These are phyloP conservation scores for Drosophila asahinai DNA, from an alignment of 1,140 invertebrate genomes.

Conservation along the genomic window DNA sequence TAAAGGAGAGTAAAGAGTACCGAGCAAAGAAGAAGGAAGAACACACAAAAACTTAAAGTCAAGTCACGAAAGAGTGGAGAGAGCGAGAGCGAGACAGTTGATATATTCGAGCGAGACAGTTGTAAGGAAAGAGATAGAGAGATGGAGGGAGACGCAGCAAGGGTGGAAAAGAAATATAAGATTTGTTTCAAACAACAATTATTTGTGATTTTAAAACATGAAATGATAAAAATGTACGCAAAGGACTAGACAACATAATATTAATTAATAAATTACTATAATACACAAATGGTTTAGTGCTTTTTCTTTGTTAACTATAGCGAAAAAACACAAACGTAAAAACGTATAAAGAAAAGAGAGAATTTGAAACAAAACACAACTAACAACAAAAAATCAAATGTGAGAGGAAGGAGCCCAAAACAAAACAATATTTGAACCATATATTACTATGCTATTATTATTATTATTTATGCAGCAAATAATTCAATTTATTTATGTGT, in stretches of 20 bases:
- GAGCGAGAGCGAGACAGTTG: conserved; percentile 10
- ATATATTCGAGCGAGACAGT: conserved; percentile 33
- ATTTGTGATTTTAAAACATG: conserved; percentile 81
- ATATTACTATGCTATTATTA: conserved; percentile 64
- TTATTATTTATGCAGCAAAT: conserved; percentile 73
- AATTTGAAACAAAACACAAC: conserved; percentile 20
- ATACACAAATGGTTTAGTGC: conserved; percentile 59
- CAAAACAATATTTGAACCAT: conserved; percentile 52
- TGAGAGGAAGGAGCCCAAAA: conserved; percentile 17
- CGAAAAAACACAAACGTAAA: conserved; percentile 9
- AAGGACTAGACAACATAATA: conserved; percentile 71
- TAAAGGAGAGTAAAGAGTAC: not conserved
- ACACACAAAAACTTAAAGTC: conserved; percentile 13
- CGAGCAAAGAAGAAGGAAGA: not conserved
- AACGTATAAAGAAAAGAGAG: not conserved
- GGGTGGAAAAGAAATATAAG: conserved; percentile 25
- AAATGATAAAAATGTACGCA: conserved; percentile 70
- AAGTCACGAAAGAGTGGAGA: conserved; percentile 19
- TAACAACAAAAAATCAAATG: conserved; percentile 13
- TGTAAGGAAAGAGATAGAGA: conserved; percentile 14
- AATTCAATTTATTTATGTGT: conserved; percentile 75
- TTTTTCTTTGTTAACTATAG: conserved; percentile 74
- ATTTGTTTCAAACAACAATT: conserved; percentile 82
- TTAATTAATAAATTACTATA: conserved; percentile 69
- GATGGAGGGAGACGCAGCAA: not conserved